Evolutionary conservation across 2,888 invertebrate species (phyloP).

Genomic region (Caenorhabditis afra): DNA sequence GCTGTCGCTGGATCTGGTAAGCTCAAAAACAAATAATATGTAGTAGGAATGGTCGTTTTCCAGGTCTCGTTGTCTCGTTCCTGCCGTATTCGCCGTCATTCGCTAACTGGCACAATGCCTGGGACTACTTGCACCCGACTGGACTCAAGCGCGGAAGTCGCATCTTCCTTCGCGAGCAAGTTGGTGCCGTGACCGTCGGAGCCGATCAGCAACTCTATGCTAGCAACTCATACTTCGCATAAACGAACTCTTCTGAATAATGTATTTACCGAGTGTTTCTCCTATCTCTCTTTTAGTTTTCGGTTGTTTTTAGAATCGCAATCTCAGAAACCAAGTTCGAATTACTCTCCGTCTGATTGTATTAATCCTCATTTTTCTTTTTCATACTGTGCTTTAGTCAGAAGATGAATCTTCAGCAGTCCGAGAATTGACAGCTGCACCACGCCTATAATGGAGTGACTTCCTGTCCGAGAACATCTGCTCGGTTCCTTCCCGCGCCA

Average conservation of each 20-base stretch:
- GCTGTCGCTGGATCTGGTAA: conserved; percentile 69
- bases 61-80: conserved; percentile 86
- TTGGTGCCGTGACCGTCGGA: conserved; percentile 77
- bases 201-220: conserved; percentile 77
- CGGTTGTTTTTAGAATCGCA: conserved; percentile 42
- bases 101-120: conserved; percentile 89
- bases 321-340: neutral
- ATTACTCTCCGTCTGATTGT: conserved; percentile 1
- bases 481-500: too few species aligned
- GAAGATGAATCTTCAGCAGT: too few species aligned
- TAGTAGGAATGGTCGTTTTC: neutral
- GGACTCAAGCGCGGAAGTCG: conserved; percentile 75
- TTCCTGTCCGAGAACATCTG: too few species aligned
- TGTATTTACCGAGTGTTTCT: conserved; percentile 41
- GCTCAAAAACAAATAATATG: neutral
- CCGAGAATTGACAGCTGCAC: too few species aligned
- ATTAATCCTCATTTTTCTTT: neutral
- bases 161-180: conserved; percentile 78
- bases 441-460: too few species aligned
- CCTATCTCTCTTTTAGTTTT: conserved; percentile 18
- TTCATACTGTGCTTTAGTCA: neutral
- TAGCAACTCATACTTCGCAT: conserved; percentile 76
- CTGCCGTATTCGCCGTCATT: conserved; percentile 91
- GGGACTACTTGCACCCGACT: conserved; percentile 85
- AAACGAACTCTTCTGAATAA: conserved; percentile 13